Base-by-base conservation (phyloP, 2,113 vertebrate genomes). In the Oncorhynchus mykiss region DNA sequence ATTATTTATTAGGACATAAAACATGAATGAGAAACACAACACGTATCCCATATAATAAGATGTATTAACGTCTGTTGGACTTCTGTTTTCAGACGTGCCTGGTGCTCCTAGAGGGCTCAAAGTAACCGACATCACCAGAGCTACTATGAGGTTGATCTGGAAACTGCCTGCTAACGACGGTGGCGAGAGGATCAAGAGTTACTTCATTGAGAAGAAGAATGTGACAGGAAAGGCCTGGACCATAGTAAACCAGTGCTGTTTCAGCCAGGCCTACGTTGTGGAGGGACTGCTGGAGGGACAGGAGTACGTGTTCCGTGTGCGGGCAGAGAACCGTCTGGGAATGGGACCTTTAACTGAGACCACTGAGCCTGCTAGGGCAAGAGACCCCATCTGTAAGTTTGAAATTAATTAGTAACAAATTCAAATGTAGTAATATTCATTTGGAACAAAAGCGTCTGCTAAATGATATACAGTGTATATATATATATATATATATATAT, bases 171-270 rank as follows among this genome's bases (percentile, higher is more conserved):
- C 97, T 22, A 97, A 94, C 22, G 98, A 99, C 73, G 98, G 98
- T 90, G 98, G 98, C 89, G 98, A 99, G 67, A 95, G 97, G 88
- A 99, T 99, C 88, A 98, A 96, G 89, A 96, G 96, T 85, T 99
- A 99, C 82, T 96, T 96, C 45, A 94, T 99, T 29, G 98, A 99
- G 90, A 99, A 99, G 91, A 99, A 92, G 80, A 94, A 93, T 51
- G 83, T 96, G 48, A 95, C 93, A 79, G 96, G 96, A 80, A 99
- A 97, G 72, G 97, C 97, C 77, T 99, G 98, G 98, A 96, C 96
- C 4, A 95, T 92, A 89, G 98, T 96, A 68, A 97, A 97, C 76
- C 83, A 94, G 60, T 92, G 95, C 72, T 99, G 97, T 91, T 96
- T 94, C 69, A 97, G 94, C 84, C 97, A 96, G 85, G 94, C 98